phyloP scores from a whole-genome alignment of 2,888 invertebrate species.

The Drosophila sordidula region DNA sequence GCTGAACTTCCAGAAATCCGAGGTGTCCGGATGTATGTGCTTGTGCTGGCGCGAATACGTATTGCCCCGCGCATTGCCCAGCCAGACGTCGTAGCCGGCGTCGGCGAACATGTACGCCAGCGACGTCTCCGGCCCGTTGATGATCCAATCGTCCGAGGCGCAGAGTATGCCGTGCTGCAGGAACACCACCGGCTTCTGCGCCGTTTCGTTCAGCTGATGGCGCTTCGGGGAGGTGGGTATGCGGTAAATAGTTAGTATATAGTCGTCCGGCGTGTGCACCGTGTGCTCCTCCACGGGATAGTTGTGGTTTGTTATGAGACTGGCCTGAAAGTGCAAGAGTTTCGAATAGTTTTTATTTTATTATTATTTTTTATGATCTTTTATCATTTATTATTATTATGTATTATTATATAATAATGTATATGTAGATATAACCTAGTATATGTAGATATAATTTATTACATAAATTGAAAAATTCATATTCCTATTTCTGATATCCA shows the following conservation, averaged over 20 bases:
- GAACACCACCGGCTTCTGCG: conserved; percentile 85
- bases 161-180: conserved; percentile 90
- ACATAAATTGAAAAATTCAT: too few species aligned
- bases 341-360: not conserved
- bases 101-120: conserved; percentile 87
- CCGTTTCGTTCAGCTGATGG: conserved; percentile 33
- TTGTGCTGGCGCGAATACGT: conserved; percentile 87
- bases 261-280: conserved; percentile 81
- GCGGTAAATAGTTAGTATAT: conserved; percentile 82
- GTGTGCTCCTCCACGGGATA: conserved; percentile 90
- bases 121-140: conserved; percentile 88
- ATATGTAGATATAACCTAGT: too few species aligned
- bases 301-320: conserved; percentile 77
- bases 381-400: too few species aligned
- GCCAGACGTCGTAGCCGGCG: conserved; percentile 91
- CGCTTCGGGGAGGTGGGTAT: conserved; percentile 80
- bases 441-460: too few species aligned
- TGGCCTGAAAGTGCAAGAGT: conserved; percentile 61
- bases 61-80: conserved; percentile 91
- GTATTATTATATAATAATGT: too few species aligned
- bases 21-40: conserved; percentile 86
- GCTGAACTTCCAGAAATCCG: conserved; percentile 88
- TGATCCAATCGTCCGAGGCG: conserved; percentile 90
- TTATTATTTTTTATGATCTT: too few species aligned
- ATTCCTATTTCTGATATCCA: too few species aligned